Percentiles rank a stretch among this genome's conserved stretches.
phyloP scores from a whole-genome alignment of 2,888 invertebrate genomes.

The Sinotaia quadrata region DNA sequence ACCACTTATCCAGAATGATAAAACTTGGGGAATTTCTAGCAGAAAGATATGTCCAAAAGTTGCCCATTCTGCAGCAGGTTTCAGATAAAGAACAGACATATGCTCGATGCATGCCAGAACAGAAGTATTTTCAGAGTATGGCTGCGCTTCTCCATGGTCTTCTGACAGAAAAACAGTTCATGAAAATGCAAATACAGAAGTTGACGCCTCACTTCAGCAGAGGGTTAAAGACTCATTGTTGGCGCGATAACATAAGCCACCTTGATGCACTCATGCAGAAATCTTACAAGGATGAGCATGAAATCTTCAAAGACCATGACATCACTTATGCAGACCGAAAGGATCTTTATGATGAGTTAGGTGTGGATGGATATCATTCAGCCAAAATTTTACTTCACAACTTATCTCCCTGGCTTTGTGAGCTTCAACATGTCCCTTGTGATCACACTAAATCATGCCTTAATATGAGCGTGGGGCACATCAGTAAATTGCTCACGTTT shows the following conservation, averaged over 20 bases:
- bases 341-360: background rate
- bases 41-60: slow-evolving; percentile 12
- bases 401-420: slow-evolving; percentile 4
- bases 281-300: slow-evolving; percentile 24
- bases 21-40: slow-evolving; percentile 24
- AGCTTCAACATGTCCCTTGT: background rate
- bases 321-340: background rate
- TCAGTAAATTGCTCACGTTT: background rate
- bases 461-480: background rate
- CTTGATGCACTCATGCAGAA: slow-evolving; percentile 26
- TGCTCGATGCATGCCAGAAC: slow-evolving; percentile 14
- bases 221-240: slow-evolving; percentile 2
- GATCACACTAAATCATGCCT: background rate
- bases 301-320: slow-evolving; percentile 28
- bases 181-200: slow-evolving; percentile 40
- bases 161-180: slow-evolving; percentile 46
- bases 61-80: slow-evolving; percentile 5
- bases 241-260: slow-evolving; percentile 21
- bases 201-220: slow-evolving; percentile 37
- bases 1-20: slow-evolving; percentile 17
- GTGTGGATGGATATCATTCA: background rate
- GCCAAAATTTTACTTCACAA: background rate
- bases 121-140: slow-evolving; percentile 38
- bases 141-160: slow-evolving; percentile 48
- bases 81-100: background rate